phyloP scores from a whole-genome alignment of 1,140 invertebrate genomes.

The Brachionus asplanchnoidis region DNA sequence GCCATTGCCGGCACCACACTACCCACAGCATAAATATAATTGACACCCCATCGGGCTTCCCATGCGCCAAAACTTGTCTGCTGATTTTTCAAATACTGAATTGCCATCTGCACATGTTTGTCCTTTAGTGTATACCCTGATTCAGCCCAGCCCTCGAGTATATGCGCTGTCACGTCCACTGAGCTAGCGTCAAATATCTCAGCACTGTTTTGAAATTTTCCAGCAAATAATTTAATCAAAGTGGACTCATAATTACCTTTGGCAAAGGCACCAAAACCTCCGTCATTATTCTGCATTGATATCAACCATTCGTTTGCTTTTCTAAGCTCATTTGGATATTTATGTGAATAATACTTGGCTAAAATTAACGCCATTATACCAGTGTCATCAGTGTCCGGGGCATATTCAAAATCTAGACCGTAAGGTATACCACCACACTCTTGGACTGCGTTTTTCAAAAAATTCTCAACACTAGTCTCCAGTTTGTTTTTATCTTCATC shows the following conservation, averaged over 20 bases:
- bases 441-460: slow-evolving; percentile 26
- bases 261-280: slow-evolving; percentile 37
- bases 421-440: slow-evolving; percentile 1
- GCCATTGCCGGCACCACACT: background rate
- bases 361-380: slow-evolving; percentile 27
- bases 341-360: background rate
- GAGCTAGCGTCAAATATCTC: slow-evolving; percentile 38
- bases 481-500: background rate
- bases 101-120: background rate
- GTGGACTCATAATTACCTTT: slow-evolving; percentile 17
- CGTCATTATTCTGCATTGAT: slow-evolving; percentile 33
- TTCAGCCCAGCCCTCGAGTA: slow-evolving; percentile 37
- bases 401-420: slow-evolving; percentile 39
- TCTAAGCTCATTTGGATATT: background rate
- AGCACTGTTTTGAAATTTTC: slow-evolving; percentile 39
- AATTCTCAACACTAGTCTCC: background rate
- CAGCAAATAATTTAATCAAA: slow-evolving; percentile 30
- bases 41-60: slow-evolving; percentile 30
- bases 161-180: slow-evolving; percentile 40
- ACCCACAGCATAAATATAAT: slow-evolving; percentile 29
- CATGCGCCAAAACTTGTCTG: slow-evolving; percentile 37
- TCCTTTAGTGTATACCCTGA: slow-evolving; percentile 14
- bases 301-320: slow-evolving; percentile 35
- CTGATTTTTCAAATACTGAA: slow-evolving; percentile 37
- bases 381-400: slow-evolving; percentile 34